Base-by-base conservation (phyloP, 2,888 invertebrate genomes). In the Ecliptopera silaceata region DNA sequence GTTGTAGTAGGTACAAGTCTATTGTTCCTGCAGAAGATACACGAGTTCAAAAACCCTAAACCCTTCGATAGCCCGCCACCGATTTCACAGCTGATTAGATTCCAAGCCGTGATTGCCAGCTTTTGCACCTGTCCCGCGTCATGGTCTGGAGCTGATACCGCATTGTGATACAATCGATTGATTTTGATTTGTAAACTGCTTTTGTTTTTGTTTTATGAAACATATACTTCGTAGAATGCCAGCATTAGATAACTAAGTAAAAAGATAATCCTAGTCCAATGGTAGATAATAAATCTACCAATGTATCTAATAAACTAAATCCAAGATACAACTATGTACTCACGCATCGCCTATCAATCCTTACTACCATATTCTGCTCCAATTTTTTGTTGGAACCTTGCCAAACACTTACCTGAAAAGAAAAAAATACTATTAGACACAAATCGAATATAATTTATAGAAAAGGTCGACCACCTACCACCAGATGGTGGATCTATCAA, bases 401-500 rank as follows among this genome's bases (percentile, higher is more conserved):
- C 72, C 44, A 73, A 71, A 77, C 65, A 76, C 84, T 80, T 85
- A 85, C 85, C 85, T 85, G 84, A 71, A 83, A 82, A 63, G 61
- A 74, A 76, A 80, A 82, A 82, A 81, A 75, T 65, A 69, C 73
- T 62, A 83, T 84, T 81, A 84, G 79, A 80, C 69, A 79, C 70
- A 75, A 75, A 75, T 76, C 77, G 72, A 78, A 82, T 79, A 65
- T 72, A 69, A 68, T 65, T 75, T 75, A 70, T 77, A 79, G 74
- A 75, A 82, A 82, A 84, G 80, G 81, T 80, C 80, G 79, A 72
- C 68, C 72, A 77, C 75, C 77, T 74, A 70, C 69, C 84, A 70
- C 69, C 84, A 84, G 82, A 80, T 82, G 84, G 75, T 75, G 65
- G 72, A 79, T 77, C 77, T 78, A 80, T 81, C 74, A 80, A 79